Evolutionary conservation across 2,888 invertebrate species (phyloP), one percentile per base, ranked within the genome.

Genomic region (Bellardia bayeri): DNA sequence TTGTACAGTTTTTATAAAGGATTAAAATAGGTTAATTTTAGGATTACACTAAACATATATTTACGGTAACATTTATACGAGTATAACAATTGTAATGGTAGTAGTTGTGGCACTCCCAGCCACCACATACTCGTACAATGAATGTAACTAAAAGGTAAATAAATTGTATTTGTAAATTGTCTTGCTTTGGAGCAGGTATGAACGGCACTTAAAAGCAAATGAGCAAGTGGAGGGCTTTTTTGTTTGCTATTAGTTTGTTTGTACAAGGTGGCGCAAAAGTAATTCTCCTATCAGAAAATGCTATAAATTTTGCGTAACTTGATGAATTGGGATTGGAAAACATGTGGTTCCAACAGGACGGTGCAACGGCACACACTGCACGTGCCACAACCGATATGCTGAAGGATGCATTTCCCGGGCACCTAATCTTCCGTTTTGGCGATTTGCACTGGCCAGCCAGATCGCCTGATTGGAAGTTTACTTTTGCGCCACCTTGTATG

Each of bases 11-110:
- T 69, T 63, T 80, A 71, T 64, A 42, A 64, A 80, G 63, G 81
- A 80, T 72, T 84, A 71, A 85, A 85, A 54, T 58, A 13, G 79
- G 79, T 82, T 85, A 85, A 85, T 87, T 87, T 87, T 49, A 56
- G 58, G 64, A 80, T 83, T 87, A 80, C 68, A 61, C 56, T 56
- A 45, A 69, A 75, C 63, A 69, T 33, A 30, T 76, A 33, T 7
- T 9, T 13, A 58, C 33, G 33, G 58, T 56, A 56, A 33, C 51
- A 51, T n/a, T 51, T 51, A 51, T 51, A n/a, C 23, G 23, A 23
- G 3, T 11, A 45, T 13, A 51, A 51, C 14, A 51, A 3, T 51
- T 51, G n/a, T 51, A 14, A 11, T 64, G 23, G n/a, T 30, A 63
- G 63, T 54, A 71, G 42, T 72, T 64, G 66, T 40, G 74, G 54